Evolutionary conservation across 64 coral and sea anemone genomes (phyloP), one percentile per base, ranked within the genome.

Genomic region (Montipora sp.): DNA sequence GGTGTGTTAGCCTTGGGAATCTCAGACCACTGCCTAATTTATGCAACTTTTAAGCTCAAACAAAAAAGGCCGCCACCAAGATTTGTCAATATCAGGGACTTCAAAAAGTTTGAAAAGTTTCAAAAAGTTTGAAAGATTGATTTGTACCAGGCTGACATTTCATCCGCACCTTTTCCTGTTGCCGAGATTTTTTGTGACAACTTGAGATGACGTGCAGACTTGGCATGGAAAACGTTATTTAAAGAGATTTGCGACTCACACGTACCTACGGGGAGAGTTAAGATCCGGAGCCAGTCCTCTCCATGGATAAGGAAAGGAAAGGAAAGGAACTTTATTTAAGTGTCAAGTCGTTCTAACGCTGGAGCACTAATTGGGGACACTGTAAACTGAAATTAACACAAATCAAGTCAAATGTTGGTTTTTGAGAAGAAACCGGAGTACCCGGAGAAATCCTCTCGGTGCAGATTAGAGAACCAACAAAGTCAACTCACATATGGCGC

Each of bases 1-100:
- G 12, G 59, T 45, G 59, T 84, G 16, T 47, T 63, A n/a, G 44
- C 36, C 36, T 80, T 36, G 45, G 76, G 48, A 90, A 90, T 69
- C 70, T 70, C 21, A 50, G 76, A 27, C 45, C 77, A 13, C 70
- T 77, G 75, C 75, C 12, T 77, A 77, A 77, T 77, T 48, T 47
- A 77, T 77, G 75, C 45, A 77, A 78, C 36, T 45, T 43, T 46
- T 12, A 46, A 10, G 0, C 74, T 16, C 45, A 47, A 24, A 11
- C 74, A 76, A 44, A 76, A 76, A 47, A 24, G 74, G 8, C 10
- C 36, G 0, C 24, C 74, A 11, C 74, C 36, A 12, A 51, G 51
- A 78, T 13, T 49, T 50, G 51, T 51, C 50, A 78, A 78, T 48
- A 76, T 76, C 3, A 76, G 74, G 74, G 47, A 3, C 74, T 47